Percentiles rank a stretch among this genome's conserved stretches.
These are phyloP conservation scores for Drosophila robusta DNA, from an alignment of 2,888 invertebrate genomes.

Conservation along the genomic window DNA sequence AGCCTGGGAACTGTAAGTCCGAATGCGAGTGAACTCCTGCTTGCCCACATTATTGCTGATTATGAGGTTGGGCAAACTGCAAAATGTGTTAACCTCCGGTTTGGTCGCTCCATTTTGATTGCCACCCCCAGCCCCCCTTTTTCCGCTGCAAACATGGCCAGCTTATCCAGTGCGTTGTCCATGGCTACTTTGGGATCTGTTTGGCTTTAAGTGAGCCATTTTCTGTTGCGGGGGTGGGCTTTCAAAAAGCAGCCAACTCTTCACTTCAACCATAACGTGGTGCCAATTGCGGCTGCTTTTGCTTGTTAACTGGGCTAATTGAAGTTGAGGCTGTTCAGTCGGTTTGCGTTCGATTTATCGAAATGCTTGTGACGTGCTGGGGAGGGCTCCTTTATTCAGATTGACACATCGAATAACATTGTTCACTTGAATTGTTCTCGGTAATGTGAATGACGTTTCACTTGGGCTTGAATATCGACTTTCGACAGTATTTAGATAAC, in stretches of 20 bases:
- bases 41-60: slow-evolving; percentile 55
- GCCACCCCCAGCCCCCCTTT: slow-evolving; percentile 14
- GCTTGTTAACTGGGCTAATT: slow-evolving; percentile 66
- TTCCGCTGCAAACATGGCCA: slow-evolving; percentile 2
- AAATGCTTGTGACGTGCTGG: slow-evolving; percentile 13
- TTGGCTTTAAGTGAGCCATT: slow-evolving; percentile 49
- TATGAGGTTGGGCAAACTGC: slow-evolving; percentile 68
- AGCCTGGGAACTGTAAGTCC: slow-evolving; percentile 17
- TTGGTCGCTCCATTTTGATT: slow-evolving; percentile 54
- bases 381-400: neutral
- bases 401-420: slow-evolving; percentile 18
- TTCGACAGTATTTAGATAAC: no score
- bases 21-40: slow-evolving; percentile 27
- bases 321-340: slow-evolving; percentile 43
- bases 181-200: slow-evolving; percentile 7
- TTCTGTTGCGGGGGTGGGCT: neutral
- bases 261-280: slow-evolving; percentile 45
- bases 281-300: slow-evolving; percentile 72
- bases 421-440: neutral
- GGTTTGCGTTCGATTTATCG: slow-evolving; percentile 37
- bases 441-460: no score
- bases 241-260: slow-evolving; percentile 18
- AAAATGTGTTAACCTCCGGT: slow-evolving; percentile 61
- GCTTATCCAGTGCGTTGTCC: slow-evolving; percentile 23
- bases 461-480: no score